These are phyloP conservation scores for Lasioglossum marginatum DNA, from an alignment of 2,888 invertebrate genomes.

Conservation along the genomic window DNA sequence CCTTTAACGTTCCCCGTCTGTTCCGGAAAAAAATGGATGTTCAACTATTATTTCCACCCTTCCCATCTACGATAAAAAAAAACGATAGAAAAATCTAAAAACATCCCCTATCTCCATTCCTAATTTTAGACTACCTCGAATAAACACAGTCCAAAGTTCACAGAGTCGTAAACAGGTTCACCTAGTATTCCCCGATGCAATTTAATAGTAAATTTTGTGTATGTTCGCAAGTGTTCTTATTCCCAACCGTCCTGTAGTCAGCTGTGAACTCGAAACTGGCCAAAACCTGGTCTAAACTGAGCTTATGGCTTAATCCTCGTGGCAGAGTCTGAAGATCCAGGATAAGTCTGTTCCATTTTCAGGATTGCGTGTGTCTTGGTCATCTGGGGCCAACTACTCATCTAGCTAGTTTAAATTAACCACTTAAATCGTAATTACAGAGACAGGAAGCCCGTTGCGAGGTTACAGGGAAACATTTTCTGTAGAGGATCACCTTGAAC, in stretches of 20 bases:
- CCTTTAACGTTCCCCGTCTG: constrained; percentile 49
- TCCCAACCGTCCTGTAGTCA: neutral
- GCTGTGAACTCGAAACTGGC: neutral
- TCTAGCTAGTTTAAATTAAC: neutral
- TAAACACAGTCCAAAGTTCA: neutral
- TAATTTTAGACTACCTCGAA: too few relatives aligned
- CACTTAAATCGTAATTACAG: neutral
- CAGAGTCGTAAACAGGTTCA: neutral
- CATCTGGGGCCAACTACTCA: neutral
- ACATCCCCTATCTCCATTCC: neutral
- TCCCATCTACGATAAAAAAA: too few relatives aligned
- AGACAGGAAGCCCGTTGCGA: neutral
- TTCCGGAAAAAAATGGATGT: constrained; percentile 31
- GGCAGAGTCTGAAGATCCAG: neutral
- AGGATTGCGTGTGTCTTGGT: neutral
- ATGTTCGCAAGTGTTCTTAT: neutral
- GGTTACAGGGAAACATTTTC: neutral
- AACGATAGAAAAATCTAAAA: neutral
- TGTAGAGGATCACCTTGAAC: neutral
- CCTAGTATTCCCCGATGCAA: neutral
- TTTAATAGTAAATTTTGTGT: neutral
- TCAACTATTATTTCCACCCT: constrained; percentile 12
- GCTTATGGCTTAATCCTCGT: neutral
- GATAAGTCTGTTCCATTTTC: neutral
- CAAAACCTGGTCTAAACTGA: neutral